Conservation (phyloP, 2,113 vertebrate genomes). For the Haliaeetus leucogaster region DNA sequence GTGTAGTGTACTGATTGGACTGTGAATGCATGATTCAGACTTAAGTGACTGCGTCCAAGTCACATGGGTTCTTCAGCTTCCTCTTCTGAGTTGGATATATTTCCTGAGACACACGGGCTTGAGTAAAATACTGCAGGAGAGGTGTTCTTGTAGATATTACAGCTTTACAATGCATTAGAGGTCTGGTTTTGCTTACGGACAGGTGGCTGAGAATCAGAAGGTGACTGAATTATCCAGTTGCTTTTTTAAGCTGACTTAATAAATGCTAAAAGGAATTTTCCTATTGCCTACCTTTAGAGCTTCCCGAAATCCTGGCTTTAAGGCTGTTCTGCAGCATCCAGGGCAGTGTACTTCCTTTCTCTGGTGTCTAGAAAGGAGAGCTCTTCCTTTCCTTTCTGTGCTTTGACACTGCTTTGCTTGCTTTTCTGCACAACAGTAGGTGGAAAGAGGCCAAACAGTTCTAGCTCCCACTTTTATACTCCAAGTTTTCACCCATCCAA, state of each 20-base stretch:
- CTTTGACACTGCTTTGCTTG: neutral
- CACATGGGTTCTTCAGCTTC: constrained; percentile 11
- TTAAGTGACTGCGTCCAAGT: neutral
- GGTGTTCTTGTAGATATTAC: neutral
- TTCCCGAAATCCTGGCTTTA: neutral
- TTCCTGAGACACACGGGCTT: neutral
- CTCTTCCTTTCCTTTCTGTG: neutral
- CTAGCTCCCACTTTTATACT: neutral
- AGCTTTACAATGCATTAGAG: neutral
- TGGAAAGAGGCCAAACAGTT: neutral
- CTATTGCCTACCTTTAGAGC: neutral
- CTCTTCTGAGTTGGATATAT: neutral
- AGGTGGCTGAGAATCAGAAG: neutral
- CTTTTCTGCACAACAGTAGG: neutral
- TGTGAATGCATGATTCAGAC: neutral
- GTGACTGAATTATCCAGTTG: neutral
- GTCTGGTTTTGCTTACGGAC: neutral
- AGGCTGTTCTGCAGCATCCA: neutral
- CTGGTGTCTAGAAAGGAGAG: neutral
- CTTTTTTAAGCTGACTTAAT: neutral
- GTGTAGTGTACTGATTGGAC: neutral
- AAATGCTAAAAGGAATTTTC: neutral
- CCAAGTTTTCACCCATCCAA: neutral
- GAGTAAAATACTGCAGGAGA: neutral
- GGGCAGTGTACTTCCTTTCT: neutral